Evolutionary conservation across 2,888 invertebrate species (phyloP), one percentile per base, ranked within the genome.

Genomic region (Watsonalla cultraria): DNA sequence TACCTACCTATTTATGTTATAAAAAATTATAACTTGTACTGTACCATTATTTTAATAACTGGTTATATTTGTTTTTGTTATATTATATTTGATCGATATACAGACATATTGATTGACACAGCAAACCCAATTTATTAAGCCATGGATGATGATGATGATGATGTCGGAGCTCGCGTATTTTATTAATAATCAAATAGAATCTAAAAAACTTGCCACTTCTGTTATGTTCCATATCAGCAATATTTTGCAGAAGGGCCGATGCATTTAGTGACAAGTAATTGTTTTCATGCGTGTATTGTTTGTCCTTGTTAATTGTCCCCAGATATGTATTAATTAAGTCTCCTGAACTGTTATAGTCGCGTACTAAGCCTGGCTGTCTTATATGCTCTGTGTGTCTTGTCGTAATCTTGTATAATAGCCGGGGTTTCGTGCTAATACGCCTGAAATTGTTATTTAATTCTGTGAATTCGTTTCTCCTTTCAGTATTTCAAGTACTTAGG

Each of bases 161-260:
- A n/a, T n/a, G n/a, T n/a, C n/a, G n/a, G n/a, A n/a, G n/a, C n/a
- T n/a, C n/a, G n/a, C n/a, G n/a, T n/a, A n/a, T n/a, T n/a, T n/a
- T n/a, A n/a, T n/a, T n/a, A n/a, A n/a, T n/a, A 56, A 53, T 51
- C 13, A 54, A 24, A 24, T 24, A 24, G 24, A 24, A 24, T 24
- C 42, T 49, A n/a, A 50, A 45, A 46, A 52, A 69, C 71, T 64
- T 54, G 86, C 86, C 74, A 53, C 80, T 84, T 7, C 60, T 60
- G 63, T 76, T 80, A 14, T 72, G 66, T 47, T 70, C 59, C 24
- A 57, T 65, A 34, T 76, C 70, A 52, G 72, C 64, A 51, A 76
- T 64, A 5, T 68, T 68, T 53, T 72, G 65, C 33, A 75, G 53
- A 39, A 76, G 51, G 15, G 55, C 58, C 7, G 62, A 58, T 14